A percentile compares a stretch with the other conserved stretches of the same genome.
These are phyloP conservation scores for Dermatemys mawii DNA, from an alignment of 2,113 vertebrate species.

Conservation along the genomic window DNA sequence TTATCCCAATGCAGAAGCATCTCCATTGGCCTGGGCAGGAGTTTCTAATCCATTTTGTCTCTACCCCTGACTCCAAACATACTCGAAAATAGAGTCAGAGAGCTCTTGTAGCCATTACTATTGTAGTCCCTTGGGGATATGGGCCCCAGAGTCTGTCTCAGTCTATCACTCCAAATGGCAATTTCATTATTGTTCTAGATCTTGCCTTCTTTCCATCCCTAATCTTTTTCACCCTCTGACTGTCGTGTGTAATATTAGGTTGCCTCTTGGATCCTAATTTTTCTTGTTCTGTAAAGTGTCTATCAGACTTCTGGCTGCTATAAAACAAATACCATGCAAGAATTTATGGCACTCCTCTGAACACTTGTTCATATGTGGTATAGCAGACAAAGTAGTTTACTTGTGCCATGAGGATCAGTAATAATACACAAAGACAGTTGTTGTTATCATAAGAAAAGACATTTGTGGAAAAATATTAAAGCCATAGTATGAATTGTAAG, in stretches of 20 bases:
- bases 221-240: background rate
- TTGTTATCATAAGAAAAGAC: background rate
- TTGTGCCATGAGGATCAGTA: background rate
- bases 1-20: no score
- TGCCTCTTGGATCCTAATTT: background rate
- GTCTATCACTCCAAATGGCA: background rate
- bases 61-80: background rate
- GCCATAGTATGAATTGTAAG: background rate
- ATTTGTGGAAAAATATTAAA: background rate
- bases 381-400: background rate
- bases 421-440: background rate
- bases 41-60: background rate
- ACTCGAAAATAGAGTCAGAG: background rate
- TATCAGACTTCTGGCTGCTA: background rate
- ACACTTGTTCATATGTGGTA: background rate
- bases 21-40: background rate
- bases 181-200: background rate
- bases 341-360: background rate
- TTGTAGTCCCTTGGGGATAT: background rate
- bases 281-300: background rate
- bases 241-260: background rate
- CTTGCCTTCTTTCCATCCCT: background rate
- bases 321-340: background rate
- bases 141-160: background rate
- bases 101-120: background rate